Base-by-base conservation (phyloP, 2,113 vertebrate species). In the Girardinichthys multiradiatus region DNA sequence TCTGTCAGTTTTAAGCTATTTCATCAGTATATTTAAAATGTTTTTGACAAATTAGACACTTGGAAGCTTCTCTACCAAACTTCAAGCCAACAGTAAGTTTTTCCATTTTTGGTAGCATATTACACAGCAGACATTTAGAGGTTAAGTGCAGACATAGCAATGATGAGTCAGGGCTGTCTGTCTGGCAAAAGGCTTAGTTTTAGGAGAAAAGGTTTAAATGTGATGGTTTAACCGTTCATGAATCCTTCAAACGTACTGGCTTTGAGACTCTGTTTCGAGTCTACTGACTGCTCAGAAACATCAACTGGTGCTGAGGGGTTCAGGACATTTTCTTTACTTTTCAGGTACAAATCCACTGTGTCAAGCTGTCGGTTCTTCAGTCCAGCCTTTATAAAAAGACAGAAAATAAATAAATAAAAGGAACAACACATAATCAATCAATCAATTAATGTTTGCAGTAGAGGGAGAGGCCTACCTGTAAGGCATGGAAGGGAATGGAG, bases 291-390 rank as follows among this genome's bases (percentile, higher is more conserved):
- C 21, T 93, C 94, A 1, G 87, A 48, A 4, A 84, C 64, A 33
- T 86, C 83, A 69, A 81, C 83, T 37, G 82, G 28, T 15, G 92
- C 30, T 9, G 93, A 71, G 48, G 92, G 84, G 57, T 11, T 91
- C 75, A 98, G 92, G 67, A 97, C 72, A 45, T 95, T 96, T 84
- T 96, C 96, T 87, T 98, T 99, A 87, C 97, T 99, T 87, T 99
- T 99, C 70, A 99, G 83, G 85, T 97, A 99, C 58, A 99, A 96
- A 57, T 98, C 96, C 13, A 99, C 97, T 0, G 95, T 99, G 82
- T 99, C 98, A 74, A 99, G 93, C 42, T 99, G 98, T 51, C 90
- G 96, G 85, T 99, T 98, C 86, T 97, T 97, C 92, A 99, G 91
- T 6, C 97, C 98, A 3, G 97, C 96, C 98, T 99, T 51, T 45